phyloP scores from a whole-genome alignment of 37 sponge, comb jelly and placozoan genomes.

The Spongilla lacustris region DNA sequence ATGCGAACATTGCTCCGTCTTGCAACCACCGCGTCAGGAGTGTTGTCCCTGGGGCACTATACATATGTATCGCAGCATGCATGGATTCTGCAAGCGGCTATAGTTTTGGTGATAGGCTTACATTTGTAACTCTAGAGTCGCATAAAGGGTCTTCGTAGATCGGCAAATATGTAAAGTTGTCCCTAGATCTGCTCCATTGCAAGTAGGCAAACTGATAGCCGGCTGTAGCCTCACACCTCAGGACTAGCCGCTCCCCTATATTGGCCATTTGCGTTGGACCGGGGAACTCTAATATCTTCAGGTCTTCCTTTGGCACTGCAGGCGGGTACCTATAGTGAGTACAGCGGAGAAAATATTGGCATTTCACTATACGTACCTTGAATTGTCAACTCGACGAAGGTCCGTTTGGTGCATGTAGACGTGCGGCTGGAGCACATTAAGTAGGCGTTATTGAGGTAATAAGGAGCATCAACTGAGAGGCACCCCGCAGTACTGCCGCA shows the following conservation, averaged over 20 bases:
- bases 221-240: not conserved
- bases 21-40: not conserved
- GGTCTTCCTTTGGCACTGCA: not conserved
- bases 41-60: not conserved
- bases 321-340: not conserved
- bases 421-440: not conserved
- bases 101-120: too few relatives aligned
- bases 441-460: not conserved
- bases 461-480: not conserved
- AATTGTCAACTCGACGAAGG: not conserved
- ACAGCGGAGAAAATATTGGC: not conserved
- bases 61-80: too few relatives aligned
- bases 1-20: not conserved
- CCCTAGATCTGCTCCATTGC: not conserved
- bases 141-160: not conserved
- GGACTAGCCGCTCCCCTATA: not conserved
- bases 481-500: not conserved
- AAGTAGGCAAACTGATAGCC: not conserved
- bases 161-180: not conserved
- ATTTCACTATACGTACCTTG: not conserved
- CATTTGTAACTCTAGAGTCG: not conserved
- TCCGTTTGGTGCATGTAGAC: not conserved
- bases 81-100: too few relatives aligned
- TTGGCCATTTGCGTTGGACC: not conserved
- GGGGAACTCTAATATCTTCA: not conserved